phyloP scores from a whole-genome alignment of 1,140 invertebrate genomes.

The Aricia agestis region DNA sequence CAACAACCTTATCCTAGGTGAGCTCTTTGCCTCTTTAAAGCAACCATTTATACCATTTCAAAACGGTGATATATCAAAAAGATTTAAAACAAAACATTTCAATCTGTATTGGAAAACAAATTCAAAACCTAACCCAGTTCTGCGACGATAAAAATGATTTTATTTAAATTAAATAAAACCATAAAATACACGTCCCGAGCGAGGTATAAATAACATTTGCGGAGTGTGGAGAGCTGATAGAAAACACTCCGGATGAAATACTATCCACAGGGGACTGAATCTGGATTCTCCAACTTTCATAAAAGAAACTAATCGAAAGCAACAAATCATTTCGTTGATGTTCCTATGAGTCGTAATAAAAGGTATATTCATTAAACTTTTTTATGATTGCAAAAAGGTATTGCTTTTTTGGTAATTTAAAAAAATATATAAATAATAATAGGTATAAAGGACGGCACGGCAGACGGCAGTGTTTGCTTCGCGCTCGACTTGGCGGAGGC shows the following conservation, averaged over 20 bases:
- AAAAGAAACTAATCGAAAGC: slow-evolving; percentile 8
- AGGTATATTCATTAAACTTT: not conserved
- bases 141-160: slow-evolving; percentile 6
- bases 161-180: slow-evolving; percentile 15
- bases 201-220: slow-evolving; percentile 17
- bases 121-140: slow-evolving; percentile 12
- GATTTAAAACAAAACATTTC: not conserved
- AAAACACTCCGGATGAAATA: slow-evolving; percentile 18
- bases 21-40: too few relatives aligned
- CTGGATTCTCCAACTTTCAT: slow-evolving; percentile 4
- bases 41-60: not conserved
- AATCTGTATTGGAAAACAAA: not conserved
- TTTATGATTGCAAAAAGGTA: too few relatives aligned
- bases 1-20: too few relatives aligned
- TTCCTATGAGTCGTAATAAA: not conserved
- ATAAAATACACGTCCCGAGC: slow-evolving; percentile 5
- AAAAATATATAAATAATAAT: too few relatives aligned
- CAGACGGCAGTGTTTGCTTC: too few relatives aligned
- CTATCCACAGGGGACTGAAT: not conserved
- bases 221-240: slow-evolving; percentile 15
- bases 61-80: not conserved
- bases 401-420: too few relatives aligned
- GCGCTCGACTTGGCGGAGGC: too few relatives aligned
- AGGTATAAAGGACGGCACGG: too few relatives aligned
- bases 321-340: slow-evolving; percentile 3